Evolutionary conservation across 2,888 invertebrate genomes (phyloP).

Genomic region (Polyommatus iphigenia): DNA sequence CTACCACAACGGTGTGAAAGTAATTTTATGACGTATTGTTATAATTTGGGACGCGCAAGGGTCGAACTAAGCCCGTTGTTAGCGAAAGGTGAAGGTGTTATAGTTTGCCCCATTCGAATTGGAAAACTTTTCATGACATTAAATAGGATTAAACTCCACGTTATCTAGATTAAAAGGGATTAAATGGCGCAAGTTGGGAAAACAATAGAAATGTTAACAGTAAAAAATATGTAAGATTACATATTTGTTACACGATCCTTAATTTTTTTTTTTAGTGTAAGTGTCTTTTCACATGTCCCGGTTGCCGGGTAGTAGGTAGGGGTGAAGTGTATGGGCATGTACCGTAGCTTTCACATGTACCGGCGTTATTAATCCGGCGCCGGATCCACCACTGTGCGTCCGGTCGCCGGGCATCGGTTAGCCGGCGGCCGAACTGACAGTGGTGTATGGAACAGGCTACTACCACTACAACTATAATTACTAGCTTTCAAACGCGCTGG

Average conservation of each 20-base stretch:
- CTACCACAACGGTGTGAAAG: neutral
- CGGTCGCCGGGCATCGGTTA: too few relatives aligned
- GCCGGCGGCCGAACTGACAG: too few relatives aligned
- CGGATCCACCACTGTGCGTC: too few relatives aligned
- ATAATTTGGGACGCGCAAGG: constrained; percentile 8
- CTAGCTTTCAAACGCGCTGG: too few relatives aligned
- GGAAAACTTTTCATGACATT: constrained; percentile 15
- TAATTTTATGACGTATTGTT: constrained; percentile 9
- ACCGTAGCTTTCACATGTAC: too few relatives aligned
- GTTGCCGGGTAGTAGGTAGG: too few relatives aligned
- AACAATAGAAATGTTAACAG: neutral
- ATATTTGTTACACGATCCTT: neutral
- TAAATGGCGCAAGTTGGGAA: neutral
- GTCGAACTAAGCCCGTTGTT: constrained; percentile 2
- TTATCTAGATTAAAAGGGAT: constrained; percentile 10
- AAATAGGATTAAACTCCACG: neutral
- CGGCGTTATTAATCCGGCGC: too few relatives aligned
- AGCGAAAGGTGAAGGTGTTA: constrained; percentile 13
- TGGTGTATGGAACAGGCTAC: too few relatives aligned
- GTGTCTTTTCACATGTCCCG: too few relatives aligned
- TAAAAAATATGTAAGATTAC: neutral
- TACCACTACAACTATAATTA: too few relatives aligned
- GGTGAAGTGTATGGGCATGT: too few relatives aligned
- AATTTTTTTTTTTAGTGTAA: neutral
- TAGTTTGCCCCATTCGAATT: constrained; percentile 13